Evolutionary conservation across 64 coral and sea anemone genomes (phyloP), one percentile per base, ranked within the genome.

Genomic region (Astreopora myriophthalma): DNA sequence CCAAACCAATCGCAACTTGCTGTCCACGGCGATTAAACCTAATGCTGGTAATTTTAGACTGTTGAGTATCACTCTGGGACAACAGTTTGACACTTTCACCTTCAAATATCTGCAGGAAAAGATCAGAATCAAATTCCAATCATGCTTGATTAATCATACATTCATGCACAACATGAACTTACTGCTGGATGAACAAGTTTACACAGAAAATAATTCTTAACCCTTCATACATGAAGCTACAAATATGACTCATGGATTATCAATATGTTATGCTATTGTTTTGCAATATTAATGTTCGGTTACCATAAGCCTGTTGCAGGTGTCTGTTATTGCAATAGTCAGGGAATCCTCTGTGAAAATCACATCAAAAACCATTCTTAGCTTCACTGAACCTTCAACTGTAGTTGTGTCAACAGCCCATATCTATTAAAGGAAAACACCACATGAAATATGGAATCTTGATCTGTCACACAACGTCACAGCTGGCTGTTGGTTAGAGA

Each of bases 311-410:
- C 87, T 93, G 70, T 98, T 88, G 12, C 49, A 86, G 1, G 74
- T 75, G 33, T 98, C 96, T 22, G 96, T 90, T 8, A 95, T 88
- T 25, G 96, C 96, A 86, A 98, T 64, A 23, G 66, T 68, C 17
- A 93, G 20, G 35, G 90, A 89, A 88, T 73, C 90, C 2, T 68
- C 62, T 11, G 44, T 12, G 58, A 98, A 98, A 27, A 78, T 58
- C 17, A 88, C 90, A 87, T 98, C 96, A 93, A 98, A 95, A 42
- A 98, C 91, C 84, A 88, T 86, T 20, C 91, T 92, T 1, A 98
- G 82, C 38, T 81, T 67, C 8, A 79, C 75, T 40, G 57, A 85
- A 24, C 93, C 90, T 22, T 85, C 32, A n/a, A 84, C 90, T 14
- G 75, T 73, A 16, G 26, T 93, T 71, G 73, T 90, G 39, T 98